Conservation (phyloP, 2,797 vertebrate species). For the Centropyge bicolor region DNA sequence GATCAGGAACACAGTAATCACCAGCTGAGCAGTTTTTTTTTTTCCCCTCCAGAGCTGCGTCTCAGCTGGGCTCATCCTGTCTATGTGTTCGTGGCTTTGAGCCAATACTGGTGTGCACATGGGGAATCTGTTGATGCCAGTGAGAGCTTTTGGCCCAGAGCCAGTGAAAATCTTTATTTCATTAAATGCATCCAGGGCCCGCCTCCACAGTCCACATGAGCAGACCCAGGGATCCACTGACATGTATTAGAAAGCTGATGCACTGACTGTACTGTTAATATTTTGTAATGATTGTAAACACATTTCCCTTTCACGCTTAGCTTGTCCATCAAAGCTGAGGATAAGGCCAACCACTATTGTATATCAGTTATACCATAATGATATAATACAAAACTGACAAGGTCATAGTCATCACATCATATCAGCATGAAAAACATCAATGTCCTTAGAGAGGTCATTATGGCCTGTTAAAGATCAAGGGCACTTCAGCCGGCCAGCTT, state of each 20-base stretch:
- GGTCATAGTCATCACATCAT: background rate
- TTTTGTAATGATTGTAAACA: background rate
- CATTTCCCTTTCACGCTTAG: background rate
- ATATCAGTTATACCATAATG: background rate
- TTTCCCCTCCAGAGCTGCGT: background rate
- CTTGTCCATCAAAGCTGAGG: background rate
- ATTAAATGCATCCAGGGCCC: slow-evolving; percentile 56
- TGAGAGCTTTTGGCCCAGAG: slow-evolving; percentile 24
- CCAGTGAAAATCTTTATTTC: slow-evolving; percentile 57
- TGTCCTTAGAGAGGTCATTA: background rate
- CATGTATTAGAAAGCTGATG: background rate
- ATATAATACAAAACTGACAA: background rate
- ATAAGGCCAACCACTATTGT: background rate
- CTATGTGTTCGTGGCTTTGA: background rate
- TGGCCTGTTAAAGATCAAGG: no score
- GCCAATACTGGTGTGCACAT: slow-evolving; percentile 2
- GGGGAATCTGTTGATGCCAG: slow-evolving; percentile 16
- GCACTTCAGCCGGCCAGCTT: background rate
- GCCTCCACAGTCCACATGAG: background rate
- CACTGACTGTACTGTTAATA: background rate
- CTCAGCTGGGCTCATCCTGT: background rate
- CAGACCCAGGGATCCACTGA: background rate
- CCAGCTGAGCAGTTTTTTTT: slow-evolving; percentile 2
- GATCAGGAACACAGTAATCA: background rate
- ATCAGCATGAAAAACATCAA: background rate